Evolutionary conservation across 2,888 invertebrate genomes (phyloP), one percentile per base, ranked within the genome.

Genomic region (Dioctria rufipes): DNA sequence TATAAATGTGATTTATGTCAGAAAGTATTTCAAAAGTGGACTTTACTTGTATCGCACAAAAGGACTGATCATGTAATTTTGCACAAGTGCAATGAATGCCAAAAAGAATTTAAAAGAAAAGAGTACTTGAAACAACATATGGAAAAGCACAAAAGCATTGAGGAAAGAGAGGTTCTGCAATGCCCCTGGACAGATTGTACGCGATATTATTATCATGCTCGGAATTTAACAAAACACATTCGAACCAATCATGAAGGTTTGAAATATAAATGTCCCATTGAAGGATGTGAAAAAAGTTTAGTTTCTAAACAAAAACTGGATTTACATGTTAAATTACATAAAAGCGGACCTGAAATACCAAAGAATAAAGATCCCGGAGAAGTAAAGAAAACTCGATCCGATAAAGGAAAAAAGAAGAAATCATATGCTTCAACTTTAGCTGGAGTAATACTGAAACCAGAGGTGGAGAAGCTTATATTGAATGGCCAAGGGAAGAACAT

Each of bases 151-250:
- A 66, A 82, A 3, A 78, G 81, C 5, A 82, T 81, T 2, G 80
- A 81, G 0, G 83, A 85, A 5, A 82, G 83, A 40, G 13, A 81
- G 1, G 78, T 84, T 5, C 86, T 87, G 42, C 58, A 85, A 42
- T 91, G 91, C 25, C 84, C 86, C 0, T 85, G 87, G 54, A 86
- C 88, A 1, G 86, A 85, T 1, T 91, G 91, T 83, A 78, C 83
- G 2, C 86, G 91, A 69, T 86, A 87, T 80, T 93, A 92, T 85
- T 87, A 89, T 4, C 90, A 90, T 82, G 90, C 90, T 83, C 90
- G 89, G 61, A 93, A 92, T 88, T 88, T 93, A 37, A 89, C 88
- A 2, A 89, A 90, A 79, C 93, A 93, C 83, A 88, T 92, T 80
- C 84, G 88, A 80, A 87, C 87, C 2, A 90, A 88, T 51, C 93